Conservation (phyloP, 2,113 vertebrate species). For the Gavia stellata region DNA sequence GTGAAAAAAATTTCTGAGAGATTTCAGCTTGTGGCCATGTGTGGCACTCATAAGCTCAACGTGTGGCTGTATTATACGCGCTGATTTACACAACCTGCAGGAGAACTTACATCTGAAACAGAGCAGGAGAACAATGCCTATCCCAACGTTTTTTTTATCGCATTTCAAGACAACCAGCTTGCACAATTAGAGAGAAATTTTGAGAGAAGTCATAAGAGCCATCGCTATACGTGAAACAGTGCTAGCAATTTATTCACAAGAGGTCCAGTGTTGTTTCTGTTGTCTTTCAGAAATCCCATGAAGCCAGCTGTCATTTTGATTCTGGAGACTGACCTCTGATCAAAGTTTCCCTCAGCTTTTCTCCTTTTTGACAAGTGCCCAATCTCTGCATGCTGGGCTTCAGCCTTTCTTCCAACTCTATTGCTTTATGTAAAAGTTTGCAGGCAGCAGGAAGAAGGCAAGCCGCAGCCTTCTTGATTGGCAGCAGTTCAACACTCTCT, state of each 20-base stretch:
- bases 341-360: conserved; percentile 37
- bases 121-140: neutral
- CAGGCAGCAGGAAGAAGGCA: neutral
- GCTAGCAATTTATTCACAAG: conserved; percentile 7
- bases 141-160: neutral
- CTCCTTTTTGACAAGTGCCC: neutral
- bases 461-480: neutral
- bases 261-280: neutral
- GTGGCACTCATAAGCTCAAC: neutral
- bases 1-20: neutral
- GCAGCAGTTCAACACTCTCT: neutral
- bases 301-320: conserved; percentile 40
- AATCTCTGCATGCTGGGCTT: neutral
- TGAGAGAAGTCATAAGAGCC: neutral
- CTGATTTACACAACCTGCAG: neutral
- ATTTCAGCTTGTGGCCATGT: neutral
- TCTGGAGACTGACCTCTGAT: conserved; percentile 14
- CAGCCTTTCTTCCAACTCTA: neutral
- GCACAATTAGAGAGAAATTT: conserved; percentile 26
- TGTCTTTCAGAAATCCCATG: conserved; percentile 26
- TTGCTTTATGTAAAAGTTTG: neutral
- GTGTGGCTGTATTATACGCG: neutral
- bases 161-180: conserved; percentile 4
- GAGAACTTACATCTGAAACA: neutral
- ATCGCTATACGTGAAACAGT: neutral